Evolutionary conservation across 1,140 invertebrate genomes (phyloP), one percentile per base, ranked within the genome.

Genomic region (Chlorops oryzae): DNA sequence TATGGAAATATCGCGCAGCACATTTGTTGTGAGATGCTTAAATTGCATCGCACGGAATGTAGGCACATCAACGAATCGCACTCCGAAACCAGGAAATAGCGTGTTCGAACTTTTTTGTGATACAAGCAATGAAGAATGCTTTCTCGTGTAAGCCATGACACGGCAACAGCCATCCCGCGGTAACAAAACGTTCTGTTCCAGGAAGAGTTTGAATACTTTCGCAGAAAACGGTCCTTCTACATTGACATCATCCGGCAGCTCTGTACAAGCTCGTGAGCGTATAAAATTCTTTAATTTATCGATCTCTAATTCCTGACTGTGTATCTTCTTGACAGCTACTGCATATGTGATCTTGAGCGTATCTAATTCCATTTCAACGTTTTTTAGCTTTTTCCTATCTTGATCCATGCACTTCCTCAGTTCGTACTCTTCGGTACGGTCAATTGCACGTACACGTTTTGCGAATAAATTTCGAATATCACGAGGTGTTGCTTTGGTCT

Each of bases 391-490:
- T 32, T 73, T 64, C 41, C 64, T 69, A 56, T 80, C 77, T 15
- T 58, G 61, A 24, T 80, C 77, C 10, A 85, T 56, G 13, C 81
- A 72, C 34, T 74, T 56, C 28, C 77, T 58, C 24, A 80, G 73
- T 47, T 75, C 59, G 55, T 87, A 80, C 50, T 80, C 65, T 60
- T 86, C 84, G 2, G 73, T 69, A 6, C 82, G 87, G 67, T 89
- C 86, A 18, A 85, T 58, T 15, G 78, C 80, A 54, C 79, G 61
- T 7, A 85, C 50, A 42, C 77, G 77, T 54, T 79, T 81, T 2
- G 80, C 81, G 74, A 82, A 90, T 12, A 95, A 79, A 42, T 80
- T 76, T 22, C 88, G 69, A 40, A 96, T 81, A 62, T 96, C 92
- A 58, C 77, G 81, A 17, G 79, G 65, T 5, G 73, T 63, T 0